phyloP scores from a whole-genome alignment of 2,113 vertebrate genomes.

The Centrocercus urophasianus region DNA sequence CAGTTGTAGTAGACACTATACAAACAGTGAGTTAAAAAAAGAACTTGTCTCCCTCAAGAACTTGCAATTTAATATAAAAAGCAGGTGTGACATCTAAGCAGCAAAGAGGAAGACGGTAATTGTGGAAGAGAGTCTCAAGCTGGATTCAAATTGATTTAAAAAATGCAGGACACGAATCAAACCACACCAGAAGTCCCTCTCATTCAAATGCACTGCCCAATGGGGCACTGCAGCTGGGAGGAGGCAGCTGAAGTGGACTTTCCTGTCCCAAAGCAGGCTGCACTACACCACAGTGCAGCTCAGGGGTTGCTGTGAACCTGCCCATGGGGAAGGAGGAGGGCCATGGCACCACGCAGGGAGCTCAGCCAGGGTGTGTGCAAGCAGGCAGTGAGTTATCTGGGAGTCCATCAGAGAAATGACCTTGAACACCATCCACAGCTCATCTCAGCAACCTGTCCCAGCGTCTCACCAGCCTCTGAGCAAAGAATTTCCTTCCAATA shows the following conservation, averaged over 20 bases:
- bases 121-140: background rate
- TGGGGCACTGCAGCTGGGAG: background rate
- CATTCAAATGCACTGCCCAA: fast-evolving
- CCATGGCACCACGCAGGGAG: background rate
- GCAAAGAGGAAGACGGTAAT: background rate
- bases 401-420: background rate
- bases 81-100: background rate
- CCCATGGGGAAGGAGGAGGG: background rate
- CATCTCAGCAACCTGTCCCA: background rate
- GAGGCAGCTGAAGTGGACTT: fast-evolving
- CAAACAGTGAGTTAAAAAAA: background rate
- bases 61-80: conserved; percentile 13
- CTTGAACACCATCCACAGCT: background rate
- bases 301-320: background rate
- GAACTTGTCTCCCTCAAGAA: background rate
- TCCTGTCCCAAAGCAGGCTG: fast-evolving
- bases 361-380: background rate
- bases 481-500: background rate
- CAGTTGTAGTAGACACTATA: background rate
- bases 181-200: background rate
- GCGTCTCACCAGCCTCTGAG: background rate
- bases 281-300: background rate
- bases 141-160: background rate
- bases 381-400: background rate
- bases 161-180: background rate